Percentiles rank a stretch among this genome's conserved stretches.
These are phyloP conservation scores for Drosophila varians DNA, from an alignment of 1,140 invertebrate genomes.

Conservation along the genomic window DNA sequence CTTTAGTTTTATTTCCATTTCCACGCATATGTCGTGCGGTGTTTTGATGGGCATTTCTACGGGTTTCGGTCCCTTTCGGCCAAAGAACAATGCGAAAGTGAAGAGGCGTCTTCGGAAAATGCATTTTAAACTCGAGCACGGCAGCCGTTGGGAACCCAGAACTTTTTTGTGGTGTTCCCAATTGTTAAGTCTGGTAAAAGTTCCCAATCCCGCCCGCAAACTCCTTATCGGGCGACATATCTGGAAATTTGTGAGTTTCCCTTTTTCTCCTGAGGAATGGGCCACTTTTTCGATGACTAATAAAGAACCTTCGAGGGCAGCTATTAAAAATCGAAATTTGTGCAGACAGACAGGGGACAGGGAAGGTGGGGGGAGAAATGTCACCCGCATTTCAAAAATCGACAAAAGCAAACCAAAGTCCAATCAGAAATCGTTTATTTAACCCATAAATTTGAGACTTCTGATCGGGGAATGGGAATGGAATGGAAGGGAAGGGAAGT, in stretches of 20 bases:
- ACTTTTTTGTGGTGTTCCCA: constrained; percentile 8
- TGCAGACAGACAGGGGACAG: not conserved
- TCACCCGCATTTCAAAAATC: constrained; percentile 55
- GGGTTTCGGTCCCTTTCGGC: constrained; percentile 48
- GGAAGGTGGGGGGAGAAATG: constrained; percentile 19
- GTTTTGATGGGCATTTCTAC: constrained; percentile 59
- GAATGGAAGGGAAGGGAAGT: not conserved
- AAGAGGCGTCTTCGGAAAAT: constrained; percentile 27
- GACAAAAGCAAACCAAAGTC: constrained; percentile 44
- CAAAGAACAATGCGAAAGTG: constrained; percentile 50
- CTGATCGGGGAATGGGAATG: constrained; percentile 3
- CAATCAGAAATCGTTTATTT: constrained; percentile 78
- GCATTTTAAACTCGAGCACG: constrained; percentile 15
- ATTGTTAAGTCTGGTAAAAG: constrained; percentile 8
- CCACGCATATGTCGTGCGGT: constrained; percentile 45
- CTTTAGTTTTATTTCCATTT: constrained; percentile 5
- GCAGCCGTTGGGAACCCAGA: constrained; percentile 8
- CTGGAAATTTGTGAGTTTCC: too few relatives aligned
- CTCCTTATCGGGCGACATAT: constrained; percentile 41
- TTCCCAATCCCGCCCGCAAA: constrained; percentile 16
- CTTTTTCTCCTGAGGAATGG: constrained; percentile 3
- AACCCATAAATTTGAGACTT: constrained; percentile 70
- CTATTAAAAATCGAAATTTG: constrained; percentile 50
- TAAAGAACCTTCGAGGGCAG: constrained; percentile 38
- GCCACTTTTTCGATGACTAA: constrained; percentile 43